A percentile compares a stretch with the other conserved stretches of the same genome.
Evolutionary conservation across 2,797 vertebrate species (phyloP).

Genomic region (Acanthopagrus latus): DNA sequence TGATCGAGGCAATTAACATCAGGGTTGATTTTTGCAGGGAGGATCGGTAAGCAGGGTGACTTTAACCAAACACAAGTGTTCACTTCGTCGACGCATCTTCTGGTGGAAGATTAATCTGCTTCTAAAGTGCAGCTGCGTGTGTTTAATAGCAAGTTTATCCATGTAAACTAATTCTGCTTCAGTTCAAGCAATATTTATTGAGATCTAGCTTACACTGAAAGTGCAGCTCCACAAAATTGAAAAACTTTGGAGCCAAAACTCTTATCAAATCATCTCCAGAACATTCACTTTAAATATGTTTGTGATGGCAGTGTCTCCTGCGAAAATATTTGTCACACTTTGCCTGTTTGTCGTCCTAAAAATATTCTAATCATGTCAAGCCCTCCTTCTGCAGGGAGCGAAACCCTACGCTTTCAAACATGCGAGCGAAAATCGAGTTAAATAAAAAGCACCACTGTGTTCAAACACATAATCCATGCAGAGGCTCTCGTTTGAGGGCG

Average conservation of each 20-base stretch:
- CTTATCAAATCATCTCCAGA: conserved; percentile 61
- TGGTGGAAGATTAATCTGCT: neutral
- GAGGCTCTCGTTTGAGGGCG: conserved; percentile 91
- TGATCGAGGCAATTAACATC: conserved; percentile 78
- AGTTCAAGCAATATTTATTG: neutral
- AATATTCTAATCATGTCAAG: conserved; percentile 91
- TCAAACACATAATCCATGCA: conserved; percentile 95
- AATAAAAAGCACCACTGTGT: conserved; percentile 98
- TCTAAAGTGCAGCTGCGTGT: neutral
- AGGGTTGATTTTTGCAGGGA: conserved; percentile 62
- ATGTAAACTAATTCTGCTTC: neutral
- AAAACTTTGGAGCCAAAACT: neutral
- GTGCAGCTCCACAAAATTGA: too few species aligned
- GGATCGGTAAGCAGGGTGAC: conserved; percentile 48
- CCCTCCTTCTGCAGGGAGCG: conserved; percentile 85
- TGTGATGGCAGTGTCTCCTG: conserved; percentile 67
- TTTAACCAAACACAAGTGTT: conserved; percentile 55
- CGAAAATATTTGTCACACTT: conserved; percentile 82
- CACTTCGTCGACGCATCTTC: neutral
- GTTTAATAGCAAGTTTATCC: neutral
- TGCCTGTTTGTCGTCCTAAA: conserved; percentile 90
- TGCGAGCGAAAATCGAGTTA: conserved; percentile 88
- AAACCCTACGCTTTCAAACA: conserved; percentile 90
- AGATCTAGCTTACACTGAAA: neutral
- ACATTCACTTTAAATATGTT: conserved; percentile 62